phyloP scores from a whole-genome alignment of 2,888 invertebrate genomes.

The Iselma pallidipennis region DNA sequence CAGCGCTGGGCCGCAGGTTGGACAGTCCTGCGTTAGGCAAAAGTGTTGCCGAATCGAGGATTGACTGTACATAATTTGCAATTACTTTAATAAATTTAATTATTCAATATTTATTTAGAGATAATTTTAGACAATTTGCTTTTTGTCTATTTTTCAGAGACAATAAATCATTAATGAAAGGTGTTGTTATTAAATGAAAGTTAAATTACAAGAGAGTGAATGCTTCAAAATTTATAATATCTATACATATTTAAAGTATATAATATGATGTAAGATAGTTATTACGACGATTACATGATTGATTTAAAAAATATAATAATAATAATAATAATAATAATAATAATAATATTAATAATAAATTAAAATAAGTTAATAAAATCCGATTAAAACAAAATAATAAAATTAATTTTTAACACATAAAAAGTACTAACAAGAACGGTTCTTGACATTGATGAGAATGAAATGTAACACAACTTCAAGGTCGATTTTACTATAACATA shows the following conservation, averaged over 20 bases:
- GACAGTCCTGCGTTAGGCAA: no score
- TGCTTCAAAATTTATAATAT: background rate
- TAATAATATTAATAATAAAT: no score
- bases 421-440: conserved; percentile 25
- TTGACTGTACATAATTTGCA: no score
- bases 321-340: no score
- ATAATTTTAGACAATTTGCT: no score
- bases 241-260: background rate
- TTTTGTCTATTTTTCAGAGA: no score
- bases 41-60: no score
- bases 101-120: no score
- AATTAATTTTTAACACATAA: background rate
- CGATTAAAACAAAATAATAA: no score
- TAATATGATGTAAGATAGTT: background rate
- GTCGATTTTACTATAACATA: conserved; percentile 35
- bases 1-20: no score
- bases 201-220: background rate
- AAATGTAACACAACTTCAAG: conserved; percentile 32
- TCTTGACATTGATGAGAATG: conserved; percentile 31
- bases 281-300: background rate
- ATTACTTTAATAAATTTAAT: no score
- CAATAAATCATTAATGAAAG: background rate
- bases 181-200: background rate
- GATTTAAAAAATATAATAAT: background rate
- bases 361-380: no score